Percentiles rank a stretch among this genome's conserved stretches.
These are phyloP conservation scores for Barbus barbus DNA, from an alignment of 2,113 vertebrate species.

Conservation along the genomic window DNA sequence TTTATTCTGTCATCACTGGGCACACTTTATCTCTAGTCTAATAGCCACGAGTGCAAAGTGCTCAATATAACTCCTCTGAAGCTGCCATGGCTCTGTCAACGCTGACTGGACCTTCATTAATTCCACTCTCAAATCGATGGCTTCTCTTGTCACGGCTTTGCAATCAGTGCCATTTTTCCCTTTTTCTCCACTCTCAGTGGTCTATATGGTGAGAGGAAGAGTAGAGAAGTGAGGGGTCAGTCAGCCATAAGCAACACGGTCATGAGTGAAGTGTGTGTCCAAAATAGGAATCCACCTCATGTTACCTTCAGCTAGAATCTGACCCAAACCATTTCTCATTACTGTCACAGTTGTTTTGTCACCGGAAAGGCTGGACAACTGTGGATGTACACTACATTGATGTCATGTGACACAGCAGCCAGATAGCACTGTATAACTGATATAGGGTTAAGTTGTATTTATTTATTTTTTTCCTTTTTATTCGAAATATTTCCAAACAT, in stretches of 20 bases:
- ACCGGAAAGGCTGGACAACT: not conserved
- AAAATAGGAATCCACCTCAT: constrained; percentile 18
- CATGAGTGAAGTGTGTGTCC: constrained; percentile 45
- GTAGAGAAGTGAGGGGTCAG: constrained; percentile 66
- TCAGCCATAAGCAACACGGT: constrained; percentile 62
- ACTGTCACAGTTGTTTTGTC: constrained; percentile 15
- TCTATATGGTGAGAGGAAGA: constrained; percentile 60
- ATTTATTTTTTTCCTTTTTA: too few species aligned
- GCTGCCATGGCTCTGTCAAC: constrained; percentile 73
- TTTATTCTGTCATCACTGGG: constrained; percentile 67
- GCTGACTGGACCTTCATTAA: constrained; percentile 71
- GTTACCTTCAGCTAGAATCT: constrained; percentile 8
- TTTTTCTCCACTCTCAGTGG: constrained; percentile 21
- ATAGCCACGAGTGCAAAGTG: constrained; percentile 68
- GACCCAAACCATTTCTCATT: constrained; percentile 13
- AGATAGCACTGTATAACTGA: too few species aligned
- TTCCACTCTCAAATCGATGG: constrained; percentile 73
- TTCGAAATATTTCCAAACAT: too few species aligned
- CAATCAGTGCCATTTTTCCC: constrained; percentile 61
- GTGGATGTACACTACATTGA: not conserved
- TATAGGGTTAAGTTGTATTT: too few species aligned
- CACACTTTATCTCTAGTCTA: constrained; percentile 69
- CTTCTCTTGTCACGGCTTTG: constrained; percentile 70
- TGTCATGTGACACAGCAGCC: too few species aligned
- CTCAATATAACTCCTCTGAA: constrained; percentile 65